Conservation (phyloP, 2,113 vertebrate species). For the Benitochromis conjunctus region DNA sequence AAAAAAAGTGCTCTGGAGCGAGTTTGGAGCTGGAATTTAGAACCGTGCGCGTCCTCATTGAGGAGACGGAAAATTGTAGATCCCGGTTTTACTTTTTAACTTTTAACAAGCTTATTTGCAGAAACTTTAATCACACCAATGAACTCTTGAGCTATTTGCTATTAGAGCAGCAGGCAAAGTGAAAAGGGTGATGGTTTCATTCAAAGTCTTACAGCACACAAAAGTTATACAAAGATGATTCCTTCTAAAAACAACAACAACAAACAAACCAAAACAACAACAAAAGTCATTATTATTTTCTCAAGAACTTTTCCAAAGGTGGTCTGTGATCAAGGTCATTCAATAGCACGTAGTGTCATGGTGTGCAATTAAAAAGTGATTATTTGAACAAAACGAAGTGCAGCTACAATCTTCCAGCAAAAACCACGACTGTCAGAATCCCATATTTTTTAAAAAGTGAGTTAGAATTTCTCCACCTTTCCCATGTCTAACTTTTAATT, state of each 20-base stretch:
- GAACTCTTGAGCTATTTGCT: background rate
- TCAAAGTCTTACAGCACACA: background rate
- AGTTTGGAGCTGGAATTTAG: background rate
- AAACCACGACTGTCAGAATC: background rate
- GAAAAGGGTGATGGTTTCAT: background rate
- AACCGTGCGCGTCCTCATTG: background rate
- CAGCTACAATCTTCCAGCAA: background rate
- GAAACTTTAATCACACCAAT: background rate
- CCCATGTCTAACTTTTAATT: background rate
- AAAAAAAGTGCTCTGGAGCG: background rate
- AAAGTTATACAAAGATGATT: background rate
- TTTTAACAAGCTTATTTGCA: background rate
- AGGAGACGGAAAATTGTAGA: background rate
- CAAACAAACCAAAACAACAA: background rate
- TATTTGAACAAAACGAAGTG: background rate
- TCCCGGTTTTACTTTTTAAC: background rate
- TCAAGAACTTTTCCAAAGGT: background rate
- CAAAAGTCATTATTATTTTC: background rate
- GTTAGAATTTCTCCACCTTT: background rate
- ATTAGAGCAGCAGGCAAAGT: background rate
- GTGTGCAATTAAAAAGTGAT: background rate
- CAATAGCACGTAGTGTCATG: background rate
- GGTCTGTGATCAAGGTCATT: background rate
- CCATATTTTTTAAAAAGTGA: accelerated
- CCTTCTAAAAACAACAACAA: background rate